Evolutionary conservation across 1,140 invertebrate species (phyloP).

Genomic region (Cryptotermes secundus): DNA sequence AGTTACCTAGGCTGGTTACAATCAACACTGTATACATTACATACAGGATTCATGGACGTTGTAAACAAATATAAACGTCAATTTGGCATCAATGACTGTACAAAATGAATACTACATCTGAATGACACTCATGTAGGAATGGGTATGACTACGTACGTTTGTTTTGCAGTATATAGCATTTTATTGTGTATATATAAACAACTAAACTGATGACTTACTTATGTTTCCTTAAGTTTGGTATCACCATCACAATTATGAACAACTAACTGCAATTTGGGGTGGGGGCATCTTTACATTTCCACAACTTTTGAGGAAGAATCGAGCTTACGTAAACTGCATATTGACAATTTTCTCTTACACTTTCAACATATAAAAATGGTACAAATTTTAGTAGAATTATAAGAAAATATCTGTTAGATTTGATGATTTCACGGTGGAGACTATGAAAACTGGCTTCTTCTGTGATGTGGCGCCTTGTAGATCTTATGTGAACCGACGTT

Average conservation of each 20-base stretch:
- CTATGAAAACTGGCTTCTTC: too few relatives aligned
- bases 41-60: background rate
- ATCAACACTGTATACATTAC: background rate
- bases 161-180: slow-evolving; percentile 5
- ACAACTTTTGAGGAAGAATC: background rate
- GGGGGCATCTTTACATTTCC: background rate
- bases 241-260: slow-evolving; percentile 17
- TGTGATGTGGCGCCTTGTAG: too few relatives aligned
- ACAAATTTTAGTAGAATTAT: background rate
- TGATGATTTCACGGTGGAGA: too few relatives aligned
- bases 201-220: background rate
- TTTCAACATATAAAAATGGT: background rate
- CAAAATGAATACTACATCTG: background rate
- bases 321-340: slow-evolving; percentile 10
- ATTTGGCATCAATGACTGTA: slow-evolving; percentile 12
- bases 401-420: slow-evolving; percentile 2
- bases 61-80: background rate
- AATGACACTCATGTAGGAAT: background rate
- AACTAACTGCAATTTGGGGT: background rate
- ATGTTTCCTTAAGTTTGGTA: background rate
- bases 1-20: background rate
- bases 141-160: background rate
- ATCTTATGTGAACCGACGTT: too few relatives aligned
- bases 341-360: slow-evolving; percentile 1
- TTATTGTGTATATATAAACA: slow-evolving; percentile 1